Conservation (phyloP, 2,888 invertebrate genomes). For the Leptothorax acervorum region DNA sequence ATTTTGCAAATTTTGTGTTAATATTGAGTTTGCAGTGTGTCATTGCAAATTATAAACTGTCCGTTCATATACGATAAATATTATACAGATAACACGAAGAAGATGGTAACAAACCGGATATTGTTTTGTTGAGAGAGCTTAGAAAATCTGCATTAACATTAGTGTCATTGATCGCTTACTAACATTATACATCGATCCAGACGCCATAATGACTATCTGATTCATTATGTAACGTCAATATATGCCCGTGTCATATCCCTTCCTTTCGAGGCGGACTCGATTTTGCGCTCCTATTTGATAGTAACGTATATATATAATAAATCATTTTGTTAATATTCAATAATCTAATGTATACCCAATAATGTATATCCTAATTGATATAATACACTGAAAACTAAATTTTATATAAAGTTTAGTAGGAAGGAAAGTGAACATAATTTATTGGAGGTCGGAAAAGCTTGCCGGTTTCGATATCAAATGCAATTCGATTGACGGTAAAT, state of each 20-base stretch:
- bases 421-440: not conserved
- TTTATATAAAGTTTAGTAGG: not conserved
- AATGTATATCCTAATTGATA: not conserved
- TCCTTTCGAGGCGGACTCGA: constrained; percentile 15
- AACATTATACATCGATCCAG: constrained; percentile 9
- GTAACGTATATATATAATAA: not conserved
- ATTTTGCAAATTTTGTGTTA: not conserved
- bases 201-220: constrained; percentile 16
- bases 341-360: not conserved
- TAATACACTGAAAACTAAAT: not conserved
- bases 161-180: constrained; percentile 22
- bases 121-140: constrained; percentile 13
- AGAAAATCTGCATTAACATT: constrained; percentile 30
- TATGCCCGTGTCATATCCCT: not conserved
- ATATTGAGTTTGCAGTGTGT: not conserved
- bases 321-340: constrained; percentile 17
- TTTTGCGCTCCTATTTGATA: not conserved
- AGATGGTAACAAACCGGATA: constrained; percentile 14
- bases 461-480: not conserved
- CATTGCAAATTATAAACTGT: not conserved
- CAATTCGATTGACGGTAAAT: constrained; percentile 10
- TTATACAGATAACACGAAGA: constrained; percentile 1
- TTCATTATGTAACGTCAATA: constrained; percentile 34
- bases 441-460: not conserved
- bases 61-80: constrained; percentile 14